Base-by-base conservation (phyloP, 1,140 invertebrate genomes). In the Drosophila ironensis region DNA sequence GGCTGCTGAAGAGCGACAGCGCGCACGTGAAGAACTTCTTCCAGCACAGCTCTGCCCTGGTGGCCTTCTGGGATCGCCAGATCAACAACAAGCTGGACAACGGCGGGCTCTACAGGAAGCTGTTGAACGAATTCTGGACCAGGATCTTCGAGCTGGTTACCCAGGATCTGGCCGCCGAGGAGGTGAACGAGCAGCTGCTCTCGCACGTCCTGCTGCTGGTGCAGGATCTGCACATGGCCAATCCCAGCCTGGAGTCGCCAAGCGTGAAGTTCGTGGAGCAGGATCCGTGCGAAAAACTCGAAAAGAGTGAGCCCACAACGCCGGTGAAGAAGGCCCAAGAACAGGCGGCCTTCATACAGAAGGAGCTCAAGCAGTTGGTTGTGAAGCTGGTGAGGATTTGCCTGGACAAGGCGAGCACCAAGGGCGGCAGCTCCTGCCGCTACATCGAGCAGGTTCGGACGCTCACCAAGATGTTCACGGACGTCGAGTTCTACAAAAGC, bases 21-120 rank as follows among this genome's bases (percentile, higher is more conserved):
- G 27, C 52, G 0, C 81, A 89, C 16, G 90, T 90, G 45, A 90
- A 91, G 59, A 82, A 87, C 9, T 84, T 93, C 35, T 93, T 91
- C 52, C 88, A 87, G 27, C 91, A 93, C 53, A 87, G 91, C 1
- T 88, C 91, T 0, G 87, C 89, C 3, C 61, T 93, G 4, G 42
- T 93, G 12, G 91, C 91, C 7, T 93, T 92, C 44, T 93, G 92
- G 92, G 92, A 91, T 64, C 91, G 91, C 71, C 92, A 87, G 41
- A 74, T 82, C 20, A 64, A 71, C 38, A 66, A 57, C 38, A 53
- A 46, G n/a, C 17, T 20, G 9, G 71, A 73, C 22, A 76, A 59
- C 5, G 56, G 41, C 77, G 75, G 89, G 12, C 69, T 88, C 33
- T 93, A 92, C 61, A 66, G 48, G 1, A 63, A 91, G 51, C 86